Percentiles rank a stretch among this genome's conserved stretches.
Conservation (phyloP, 2,888 invertebrate genomes). For the Caenorhabditis zanzibari region DNA sequence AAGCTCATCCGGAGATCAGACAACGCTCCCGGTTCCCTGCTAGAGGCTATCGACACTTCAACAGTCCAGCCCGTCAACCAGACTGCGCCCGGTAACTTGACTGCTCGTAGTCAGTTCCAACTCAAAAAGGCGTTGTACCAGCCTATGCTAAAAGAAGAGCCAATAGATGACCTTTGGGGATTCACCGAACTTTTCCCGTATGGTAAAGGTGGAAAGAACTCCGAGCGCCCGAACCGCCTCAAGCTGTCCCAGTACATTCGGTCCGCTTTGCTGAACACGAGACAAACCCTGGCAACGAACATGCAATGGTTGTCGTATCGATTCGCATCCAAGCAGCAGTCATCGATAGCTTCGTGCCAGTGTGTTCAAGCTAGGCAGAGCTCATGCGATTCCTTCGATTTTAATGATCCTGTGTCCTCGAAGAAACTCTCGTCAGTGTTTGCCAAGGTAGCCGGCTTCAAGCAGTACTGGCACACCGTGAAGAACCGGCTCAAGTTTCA, state of each 20-base stretch:
- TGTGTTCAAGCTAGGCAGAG: background rate
- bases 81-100: background rate
- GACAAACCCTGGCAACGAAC: background rate
- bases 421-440: background rate
- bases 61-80: background rate
- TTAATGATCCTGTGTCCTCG: background rate
- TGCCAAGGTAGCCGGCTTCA: background rate
- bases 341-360: background rate
- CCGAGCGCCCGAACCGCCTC: background rate
- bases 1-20: background rate
- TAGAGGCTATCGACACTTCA: background rate
- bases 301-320: background rate
- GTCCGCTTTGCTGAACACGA: background rate
- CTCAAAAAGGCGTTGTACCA: background rate
- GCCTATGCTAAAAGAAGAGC: background rate
- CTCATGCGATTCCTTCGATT: background rate
- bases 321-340: background rate
- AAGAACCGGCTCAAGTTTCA: background rate
- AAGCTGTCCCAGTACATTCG: background rate
- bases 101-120: background rate
- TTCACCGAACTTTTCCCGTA: background rate
- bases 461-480: slow-evolving; percentile 2
- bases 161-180: background rate
- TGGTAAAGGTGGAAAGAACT: background rate
- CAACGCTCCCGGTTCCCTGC: background rate